phyloP scores from a whole-genome alignment of 2,113 vertebrate genomes.

The Pelecanus crispus region DNA sequence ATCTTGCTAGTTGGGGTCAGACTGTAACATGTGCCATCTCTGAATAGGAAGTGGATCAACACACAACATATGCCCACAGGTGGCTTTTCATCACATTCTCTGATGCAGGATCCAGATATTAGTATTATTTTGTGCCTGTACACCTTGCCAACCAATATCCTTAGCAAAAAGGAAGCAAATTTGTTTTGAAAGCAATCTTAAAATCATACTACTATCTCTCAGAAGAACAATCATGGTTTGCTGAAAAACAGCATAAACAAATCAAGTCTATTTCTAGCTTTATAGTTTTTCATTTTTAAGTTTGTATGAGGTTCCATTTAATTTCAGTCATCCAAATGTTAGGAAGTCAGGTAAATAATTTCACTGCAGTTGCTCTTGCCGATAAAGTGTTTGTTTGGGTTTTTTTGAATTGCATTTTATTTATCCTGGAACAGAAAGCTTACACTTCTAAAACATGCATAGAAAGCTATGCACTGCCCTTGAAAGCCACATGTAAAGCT shows the following conservation, averaged over 20 bases:
- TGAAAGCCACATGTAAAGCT: neutral
- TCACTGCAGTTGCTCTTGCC: neutral
- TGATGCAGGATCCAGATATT: neutral
- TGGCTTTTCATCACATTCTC: neutral
- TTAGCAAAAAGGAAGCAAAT: neutral
- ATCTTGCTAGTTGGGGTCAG: neutral
- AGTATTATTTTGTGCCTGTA: neutral
- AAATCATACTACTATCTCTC: neutral
- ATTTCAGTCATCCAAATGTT: neutral
- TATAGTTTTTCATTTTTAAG: neutral
- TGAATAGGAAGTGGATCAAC: neutral
- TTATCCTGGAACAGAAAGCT: neutral
- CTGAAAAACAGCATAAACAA: neutral
- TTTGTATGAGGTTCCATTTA: neutral
- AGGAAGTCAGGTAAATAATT: neutral
- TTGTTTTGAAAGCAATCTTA: neutral
- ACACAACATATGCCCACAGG: neutral
- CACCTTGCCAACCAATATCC: neutral
- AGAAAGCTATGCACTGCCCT: neutral
- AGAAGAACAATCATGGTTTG: neutral
- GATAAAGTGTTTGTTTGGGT: fast-evolving
- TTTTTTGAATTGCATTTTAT: neutral
- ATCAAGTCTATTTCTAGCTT: neutral
- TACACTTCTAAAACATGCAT: neutral
- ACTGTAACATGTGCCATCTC: neutral